Percentiles rank a stretch among this genome's conserved stretches.
phyloP scores from a whole-genome alignment of 2,888 invertebrate genomes.

The Aleiodes leptofemur region DNA sequence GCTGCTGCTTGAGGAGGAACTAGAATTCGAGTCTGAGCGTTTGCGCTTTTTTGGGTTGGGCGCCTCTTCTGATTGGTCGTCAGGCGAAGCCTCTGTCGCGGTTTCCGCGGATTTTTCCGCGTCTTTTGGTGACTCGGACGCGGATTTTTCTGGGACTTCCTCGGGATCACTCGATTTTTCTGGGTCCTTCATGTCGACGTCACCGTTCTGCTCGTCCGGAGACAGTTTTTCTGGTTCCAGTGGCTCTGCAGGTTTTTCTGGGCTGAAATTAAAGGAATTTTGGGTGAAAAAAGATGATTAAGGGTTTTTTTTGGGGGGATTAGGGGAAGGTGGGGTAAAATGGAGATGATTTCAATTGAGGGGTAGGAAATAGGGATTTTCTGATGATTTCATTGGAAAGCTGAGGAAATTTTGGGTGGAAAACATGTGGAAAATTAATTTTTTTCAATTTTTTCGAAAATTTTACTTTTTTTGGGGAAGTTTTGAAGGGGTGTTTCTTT shows the following conservation, averaged over 20 bases:
- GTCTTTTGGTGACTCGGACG: conserved; percentile 67
- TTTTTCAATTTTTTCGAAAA: too few relatives aligned
- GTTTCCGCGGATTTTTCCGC: conserved; percentile 19
- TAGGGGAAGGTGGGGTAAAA: too few relatives aligned
- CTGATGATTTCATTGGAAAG: too few relatives aligned
- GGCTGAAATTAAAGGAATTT: conserved; percentile 38
- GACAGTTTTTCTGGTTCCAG: conserved; percentile 26
- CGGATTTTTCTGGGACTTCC: conserved; percentile 59
- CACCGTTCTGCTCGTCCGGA: conserved; percentile 64
- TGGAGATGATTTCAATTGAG: too few relatives aligned
- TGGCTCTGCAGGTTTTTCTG: conserved; percentile 50
- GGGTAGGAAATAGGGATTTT: too few relatives aligned
- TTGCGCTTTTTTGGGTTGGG: conserved; percentile 76
- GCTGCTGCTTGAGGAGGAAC: conserved; percentile 75
- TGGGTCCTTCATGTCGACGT: conserved; percentile 65
- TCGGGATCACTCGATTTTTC: conserved; percentile 54
- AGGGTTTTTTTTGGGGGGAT: too few relatives aligned
- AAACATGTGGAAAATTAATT: too few relatives aligned
- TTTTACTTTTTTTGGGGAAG: too few relatives aligned
- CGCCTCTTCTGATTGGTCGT: conserved; percentile 71
- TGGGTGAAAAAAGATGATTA: too few relatives aligned
- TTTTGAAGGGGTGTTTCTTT: too few relatives aligned
- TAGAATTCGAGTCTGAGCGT: conserved; percentile 77
- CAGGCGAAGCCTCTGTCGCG: conserved; percentile 58
- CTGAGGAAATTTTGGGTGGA: too few relatives aligned